Base-by-base conservation (phyloP, 2,797 vertebrate genomes). In the Loris lydekkerianus region DNA sequence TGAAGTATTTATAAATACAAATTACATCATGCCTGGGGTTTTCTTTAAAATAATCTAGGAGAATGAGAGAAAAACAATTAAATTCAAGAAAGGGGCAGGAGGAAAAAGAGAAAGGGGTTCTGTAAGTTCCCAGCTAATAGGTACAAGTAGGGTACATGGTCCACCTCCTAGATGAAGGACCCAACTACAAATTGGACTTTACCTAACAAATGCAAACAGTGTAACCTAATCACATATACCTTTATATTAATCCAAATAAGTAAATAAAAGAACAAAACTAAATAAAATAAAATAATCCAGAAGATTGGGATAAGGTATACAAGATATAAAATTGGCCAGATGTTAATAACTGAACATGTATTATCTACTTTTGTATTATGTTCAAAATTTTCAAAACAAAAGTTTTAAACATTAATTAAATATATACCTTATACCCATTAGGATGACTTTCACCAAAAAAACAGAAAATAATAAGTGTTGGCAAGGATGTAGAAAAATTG, bases 11-110 rank as follows among this genome's bases (percentile, higher is more conserved):
- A 84, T 7, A 70, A 70, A 84, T 37, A 70, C 88, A 88, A 93
- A 93, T 31, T 23, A 46, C 65, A 92, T 23, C 8, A 69, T 58
- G 18, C 29, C 49, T 72, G 27, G 29, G 4, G 21, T 83, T 91
- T 94, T 77, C 37, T 70, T 94, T 75, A 88, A 92, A 97, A 80
- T 81, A 92, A 95, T 34, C 7, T 34, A 70, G 17, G 3, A 83
- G 40, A 77, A 9, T 67, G 49, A 25, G 8, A 78, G 49, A 53
- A 15, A 53, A 53, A 53, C 49, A 53, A 53, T 53, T 53, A 53
- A 53, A 53, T 53, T 53, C 49, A 53, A 53, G 49, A 53, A 53
- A 53, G 49, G 49, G 49, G 49, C 49, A 53, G 49, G 49, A 53
- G 49, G 49, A 53, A 53, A 53, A 53, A 53, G 49, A 53, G 14